phyloP scores from a whole-genome alignment of 2,888 invertebrate species.

The Timema cristinae region DNA sequence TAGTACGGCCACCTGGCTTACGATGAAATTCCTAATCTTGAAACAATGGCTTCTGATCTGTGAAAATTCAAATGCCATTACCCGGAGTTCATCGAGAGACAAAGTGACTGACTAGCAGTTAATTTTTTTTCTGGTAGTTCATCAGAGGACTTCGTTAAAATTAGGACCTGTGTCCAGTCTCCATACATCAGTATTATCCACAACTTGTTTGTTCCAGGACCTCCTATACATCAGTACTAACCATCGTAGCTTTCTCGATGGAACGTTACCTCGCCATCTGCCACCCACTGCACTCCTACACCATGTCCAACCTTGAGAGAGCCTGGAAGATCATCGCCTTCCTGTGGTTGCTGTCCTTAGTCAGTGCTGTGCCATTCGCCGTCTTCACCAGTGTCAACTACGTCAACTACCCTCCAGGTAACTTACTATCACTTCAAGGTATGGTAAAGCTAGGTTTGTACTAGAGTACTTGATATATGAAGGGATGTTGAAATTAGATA shows the following conservation, averaged over 20 bases:
- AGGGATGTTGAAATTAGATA: neutral
- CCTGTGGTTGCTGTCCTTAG: conserved; percentile 71
- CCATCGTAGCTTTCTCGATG: conserved; percentile 87
- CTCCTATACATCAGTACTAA: conserved; percentile 85
- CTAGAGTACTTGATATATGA: too few relatives aligned
- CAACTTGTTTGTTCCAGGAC: conserved; percentile 55
- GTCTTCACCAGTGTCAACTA: conserved; percentile 70
- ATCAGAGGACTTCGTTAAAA: too few relatives aligned
- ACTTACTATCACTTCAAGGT: conserved; percentile 22
- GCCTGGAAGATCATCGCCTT: conserved; percentile 72
- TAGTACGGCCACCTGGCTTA: too few relatives aligned
- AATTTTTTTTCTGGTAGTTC: too few relatives aligned
- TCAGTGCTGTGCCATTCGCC: conserved; percentile 74
- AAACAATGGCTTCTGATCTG: too few relatives aligned
- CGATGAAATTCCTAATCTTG: too few relatives aligned
- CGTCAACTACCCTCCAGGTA: conserved; percentile 66
- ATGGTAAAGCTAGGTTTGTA: too few relatives aligned
- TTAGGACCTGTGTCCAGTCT: too few relatives aligned
- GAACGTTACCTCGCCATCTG: conserved; percentile 90
- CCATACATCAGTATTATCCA: too few relatives aligned
- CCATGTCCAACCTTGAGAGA: conserved; percentile 78
- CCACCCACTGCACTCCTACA: conserved; percentile 77
- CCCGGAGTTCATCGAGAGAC: too few relatives aligned
- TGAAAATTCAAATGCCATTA: too few relatives aligned
- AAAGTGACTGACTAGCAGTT: too few relatives aligned